Conservation (phyloP, 1,140 invertebrate species). For the Polypedilum pembai region DNA sequence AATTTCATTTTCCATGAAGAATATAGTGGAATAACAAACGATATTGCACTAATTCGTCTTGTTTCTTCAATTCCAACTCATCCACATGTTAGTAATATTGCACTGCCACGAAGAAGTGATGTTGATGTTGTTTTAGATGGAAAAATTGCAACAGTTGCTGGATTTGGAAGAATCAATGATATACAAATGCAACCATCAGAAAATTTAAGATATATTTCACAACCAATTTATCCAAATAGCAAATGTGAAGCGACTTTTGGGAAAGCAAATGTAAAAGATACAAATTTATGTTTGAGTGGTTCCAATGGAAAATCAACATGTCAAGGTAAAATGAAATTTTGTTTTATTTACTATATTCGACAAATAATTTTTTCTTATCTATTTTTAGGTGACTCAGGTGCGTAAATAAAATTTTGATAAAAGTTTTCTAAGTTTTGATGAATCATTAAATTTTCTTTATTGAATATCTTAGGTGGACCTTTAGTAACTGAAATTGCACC, state of each 20-base stretch:
- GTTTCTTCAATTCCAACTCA: neutral
- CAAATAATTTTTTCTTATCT: neutral
- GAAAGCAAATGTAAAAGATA: neutral
- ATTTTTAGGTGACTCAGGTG: neutral
- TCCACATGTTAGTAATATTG: neutral
- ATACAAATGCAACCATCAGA: neutral
- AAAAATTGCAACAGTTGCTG: conserved; percentile 10
- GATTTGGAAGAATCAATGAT: conserved; percentile 6
- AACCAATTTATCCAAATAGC: neutral
- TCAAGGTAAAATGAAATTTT: conserved; percentile 30
- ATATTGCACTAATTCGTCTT: conserved; percentile 33
- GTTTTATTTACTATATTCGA: no score
- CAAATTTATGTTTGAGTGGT: conserved; percentile 35
- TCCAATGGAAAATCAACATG: conserved; percentile 35
- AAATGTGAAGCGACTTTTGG: neutral
- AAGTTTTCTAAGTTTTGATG: neutral
- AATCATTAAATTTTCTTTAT: neutral
- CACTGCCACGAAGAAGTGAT: neutral
- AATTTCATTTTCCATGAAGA: neutral
- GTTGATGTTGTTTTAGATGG: neutral
- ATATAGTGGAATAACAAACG: conserved; percentile 32
- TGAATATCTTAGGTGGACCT: conserved; percentile 40
- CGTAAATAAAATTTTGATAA: neutral
- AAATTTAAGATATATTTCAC: neutral
- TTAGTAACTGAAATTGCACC: conserved; percentile 36